phyloP scores from a whole-genome alignment of 2,797 vertebrate genomes.

The Rhinella marina region DNA sequence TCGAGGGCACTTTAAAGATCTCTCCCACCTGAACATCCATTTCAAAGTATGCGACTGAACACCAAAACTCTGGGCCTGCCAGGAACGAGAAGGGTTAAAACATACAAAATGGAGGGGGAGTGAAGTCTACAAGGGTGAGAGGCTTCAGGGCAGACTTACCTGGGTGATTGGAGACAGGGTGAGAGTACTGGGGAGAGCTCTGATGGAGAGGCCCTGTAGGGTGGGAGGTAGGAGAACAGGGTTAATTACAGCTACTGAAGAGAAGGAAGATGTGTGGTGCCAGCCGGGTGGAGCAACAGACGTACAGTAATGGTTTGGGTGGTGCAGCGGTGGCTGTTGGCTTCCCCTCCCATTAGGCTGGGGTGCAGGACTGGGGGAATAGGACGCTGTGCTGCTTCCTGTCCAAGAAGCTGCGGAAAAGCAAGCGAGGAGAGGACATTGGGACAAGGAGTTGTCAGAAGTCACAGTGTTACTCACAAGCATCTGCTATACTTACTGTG shows the following conservation, averaged over 20 bases:
- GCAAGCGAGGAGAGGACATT: neutral
- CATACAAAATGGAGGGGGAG: neutral
- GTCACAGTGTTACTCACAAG: neutral
- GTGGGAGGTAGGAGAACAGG: neutral
- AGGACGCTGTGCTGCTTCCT: conserved; percentile 64
- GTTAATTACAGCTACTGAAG: neutral
- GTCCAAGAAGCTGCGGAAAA: conserved; percentile 64
- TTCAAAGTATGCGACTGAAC: conserved; percentile 82
- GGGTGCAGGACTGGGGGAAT: conserved; percentile 61
- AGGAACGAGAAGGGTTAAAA: neutral
- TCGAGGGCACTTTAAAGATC: conserved; percentile 80
- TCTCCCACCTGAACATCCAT: conserved; percentile 82
- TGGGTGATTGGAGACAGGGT: conserved; percentile 80
- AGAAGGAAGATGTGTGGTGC: neutral
- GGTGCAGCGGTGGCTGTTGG: conserved; percentile 70
- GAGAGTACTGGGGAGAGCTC: conserved; percentile 71
- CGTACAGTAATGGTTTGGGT: conserved; percentile 74
- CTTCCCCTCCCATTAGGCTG: conserved; percentile 68
- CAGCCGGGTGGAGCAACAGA: conserved; percentile 23
- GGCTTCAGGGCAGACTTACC: conserved; percentile 63
- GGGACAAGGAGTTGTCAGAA: neutral
- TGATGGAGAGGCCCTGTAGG: conserved; percentile 79
- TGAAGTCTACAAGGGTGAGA: neutral
- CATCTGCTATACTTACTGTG: conserved; percentile 69
- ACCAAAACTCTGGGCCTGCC: conserved; percentile 82